A percentile compares a stretch with the other conserved stretches of the same genome.
These are phyloP conservation scores for Halocaridina rubra DNA, from an alignment of 2,888 invertebrate species.

Conservation along the genomic window DNA sequence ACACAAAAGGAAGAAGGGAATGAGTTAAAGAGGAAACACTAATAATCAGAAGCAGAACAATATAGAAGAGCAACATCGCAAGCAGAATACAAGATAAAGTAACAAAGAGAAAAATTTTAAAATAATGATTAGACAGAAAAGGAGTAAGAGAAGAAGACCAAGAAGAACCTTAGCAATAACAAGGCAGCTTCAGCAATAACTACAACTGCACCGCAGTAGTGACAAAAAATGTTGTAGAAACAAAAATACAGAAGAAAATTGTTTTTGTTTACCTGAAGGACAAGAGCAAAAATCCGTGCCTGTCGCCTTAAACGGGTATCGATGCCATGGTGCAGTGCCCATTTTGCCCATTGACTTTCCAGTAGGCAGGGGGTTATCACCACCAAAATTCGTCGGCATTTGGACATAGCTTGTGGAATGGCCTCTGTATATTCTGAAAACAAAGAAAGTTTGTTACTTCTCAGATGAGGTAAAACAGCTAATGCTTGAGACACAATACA, in stretches of 20 bases:
- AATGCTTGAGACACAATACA: no score
- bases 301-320: neutral
- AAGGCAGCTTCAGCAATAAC: neutral
- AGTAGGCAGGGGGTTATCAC: conserved; percentile 39
- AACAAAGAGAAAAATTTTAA: neutral
- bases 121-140: neutral
- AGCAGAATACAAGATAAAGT: neutral
- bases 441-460: no score
- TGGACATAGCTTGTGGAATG: neutral
- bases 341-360: conserved; percentile 31
- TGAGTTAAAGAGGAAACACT: neutral
- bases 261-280: neutral
- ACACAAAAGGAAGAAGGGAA: no score
- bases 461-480: no score
- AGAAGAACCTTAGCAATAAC: neutral
- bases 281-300: neutral
- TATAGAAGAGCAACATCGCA: neutral
- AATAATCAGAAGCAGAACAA: neutral
- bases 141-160: neutral
- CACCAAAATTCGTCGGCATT: conserved; percentile 38
- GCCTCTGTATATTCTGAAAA: conserved; percentile 18
- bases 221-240: neutral
- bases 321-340: conserved; percentile 5
- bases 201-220: neutral
- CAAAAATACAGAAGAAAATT: neutral